These are phyloP conservation scores for Rotaria magnacalcarata DNA, from an alignment of 2,888 invertebrate species.

Conservation along the genomic window DNA sequence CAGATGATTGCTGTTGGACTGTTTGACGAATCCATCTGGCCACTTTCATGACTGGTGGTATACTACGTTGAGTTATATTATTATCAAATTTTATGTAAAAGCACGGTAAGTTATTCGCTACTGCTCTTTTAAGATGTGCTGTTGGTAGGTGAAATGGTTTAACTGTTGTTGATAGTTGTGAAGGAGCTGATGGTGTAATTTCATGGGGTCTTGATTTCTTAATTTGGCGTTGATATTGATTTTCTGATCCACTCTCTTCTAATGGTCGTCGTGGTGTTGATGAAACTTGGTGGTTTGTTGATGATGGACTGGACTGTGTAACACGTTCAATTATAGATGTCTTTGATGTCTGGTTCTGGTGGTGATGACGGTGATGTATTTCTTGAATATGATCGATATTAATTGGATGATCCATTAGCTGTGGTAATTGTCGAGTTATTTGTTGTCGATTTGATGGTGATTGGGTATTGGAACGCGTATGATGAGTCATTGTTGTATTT, in stretches of 20 bases:
- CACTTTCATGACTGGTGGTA: background rate
- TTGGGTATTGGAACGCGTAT: background rate
- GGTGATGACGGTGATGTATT: background rate
- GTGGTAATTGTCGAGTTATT: background rate
- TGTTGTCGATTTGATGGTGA: background rate
- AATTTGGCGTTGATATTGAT: background rate
- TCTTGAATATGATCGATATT: background rate
- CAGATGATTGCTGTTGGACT: background rate
- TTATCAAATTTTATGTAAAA: background rate
- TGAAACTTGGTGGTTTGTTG: background rate
- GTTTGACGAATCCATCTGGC: background rate
- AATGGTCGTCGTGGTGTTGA: background rate
- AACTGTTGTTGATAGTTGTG: background rate
- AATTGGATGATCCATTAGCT: background rate
- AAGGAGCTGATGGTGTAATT: background rate
- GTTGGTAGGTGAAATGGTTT: background rate
- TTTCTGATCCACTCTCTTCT: background rate
- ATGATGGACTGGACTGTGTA: background rate
- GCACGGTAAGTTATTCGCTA: background rate
- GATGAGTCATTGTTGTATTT: background rate
- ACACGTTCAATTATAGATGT: background rate
- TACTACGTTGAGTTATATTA: background rate
- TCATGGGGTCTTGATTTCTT: background rate
- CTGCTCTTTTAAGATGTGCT: background rate
- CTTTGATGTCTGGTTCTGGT: too few species aligned